Evolutionary conservation across 2,113 vertebrate species (phyloP), one percentile per base, ranked within the genome.

Genomic region (Lepus timidus): DNA sequence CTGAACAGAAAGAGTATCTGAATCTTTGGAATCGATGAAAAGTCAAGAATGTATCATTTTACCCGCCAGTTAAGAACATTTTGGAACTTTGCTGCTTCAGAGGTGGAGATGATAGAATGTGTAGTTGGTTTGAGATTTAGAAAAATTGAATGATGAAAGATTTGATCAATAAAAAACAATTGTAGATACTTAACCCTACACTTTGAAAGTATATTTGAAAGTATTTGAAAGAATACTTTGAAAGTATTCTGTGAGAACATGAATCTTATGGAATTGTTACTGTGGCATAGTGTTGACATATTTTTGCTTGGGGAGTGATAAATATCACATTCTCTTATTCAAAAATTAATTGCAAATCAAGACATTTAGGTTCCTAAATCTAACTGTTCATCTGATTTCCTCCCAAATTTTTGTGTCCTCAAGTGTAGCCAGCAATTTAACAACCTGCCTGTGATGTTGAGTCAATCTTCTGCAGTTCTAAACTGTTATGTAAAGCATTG

Each of bases 291-390:
- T 80, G 17, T 79, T 88, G 51, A 62, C 14, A 83, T 9, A 93
- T 19, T 74, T 73, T 78, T 55, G 79, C 55, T 73, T 9, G 31
- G 19, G 65, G 82, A 55, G 19, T 58, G 33, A 4, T 88, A 25
- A 88, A 51, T 93, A 88, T 85, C 23, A 19, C 61, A 67, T 86
- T 95, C 91, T 94, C 29, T 4, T 78, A 1, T 82, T 75, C 9
- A 39, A 93, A 44, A 91, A 86, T 89, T 23, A 52, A 71, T 78
- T 90, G 27, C 65, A 80, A 73, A 70, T 93, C 49, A 91, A 55
- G 76, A 74, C 17, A 89, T 3, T 44, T 14, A 71, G 36, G 2
- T 92, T 94, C 70, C 3, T 81, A 74, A 94, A 4, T 75, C 9
- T 29, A 44, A 8, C 23, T 71, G 17, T 81, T 90, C 13, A 44